These are phyloP conservation scores for Rotaria macrura DNA, from an alignment of 2,888 invertebrate species.

Conservation along the genomic window DNA sequence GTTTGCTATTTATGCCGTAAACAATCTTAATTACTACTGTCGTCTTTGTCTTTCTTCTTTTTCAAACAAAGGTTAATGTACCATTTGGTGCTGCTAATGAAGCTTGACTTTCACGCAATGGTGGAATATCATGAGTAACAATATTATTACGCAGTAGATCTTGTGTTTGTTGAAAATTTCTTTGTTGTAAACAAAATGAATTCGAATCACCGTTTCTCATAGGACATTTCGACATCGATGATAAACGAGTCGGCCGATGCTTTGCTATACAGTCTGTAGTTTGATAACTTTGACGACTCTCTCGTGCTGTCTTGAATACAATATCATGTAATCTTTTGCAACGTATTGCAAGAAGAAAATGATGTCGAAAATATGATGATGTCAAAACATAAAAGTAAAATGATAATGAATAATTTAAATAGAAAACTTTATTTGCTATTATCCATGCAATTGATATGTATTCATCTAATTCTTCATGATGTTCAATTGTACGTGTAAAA, in stretches of 20 bases:
- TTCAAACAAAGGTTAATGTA: neutral
- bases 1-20: neutral
- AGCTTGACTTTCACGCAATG: neutral
- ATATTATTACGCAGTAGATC: neutral
- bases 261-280: neutral
- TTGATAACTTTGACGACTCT: neutral
- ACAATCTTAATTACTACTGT: neutral
- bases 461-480: neutral
- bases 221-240: neutral
- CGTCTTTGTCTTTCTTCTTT: neutral
- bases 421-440: neutral
- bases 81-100: neutral
- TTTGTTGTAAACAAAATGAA: too few relatives aligned
- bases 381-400: conserved; percentile 12
- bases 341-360: conserved; percentile 6
- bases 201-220: neutral
- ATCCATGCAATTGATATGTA: neutral
- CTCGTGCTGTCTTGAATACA: neutral
- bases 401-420: conserved; percentile 20
- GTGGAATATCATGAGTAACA: neutral
- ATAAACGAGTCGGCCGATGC: neutral
- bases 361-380: neutral
- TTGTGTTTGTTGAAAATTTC: neutral
- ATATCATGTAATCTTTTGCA: neutral
- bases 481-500: neutral